A percentile compares a stretch with the other conserved stretches of the same genome.
Evolutionary conservation across 2,113 vertebrate genomes (phyloP).

Genomic region (human): GRCh38 chr20:36067501-36068000

Average conservation of each 20-base stretch:
- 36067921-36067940: too few species aligned
- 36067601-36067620: neutral
- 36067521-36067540: too few species aligned
- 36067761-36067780: slow-evolving; percentile 46
- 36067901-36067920: too few species aligned
- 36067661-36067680: slow-evolving; percentile 23
- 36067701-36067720: slow-evolving; percentile 32
- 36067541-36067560: neutral
- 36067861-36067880: too few species aligned
- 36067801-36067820: too few species aligned
- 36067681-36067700: neutral
- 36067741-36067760: slow-evolving; percentile 20
- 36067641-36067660: slow-evolving; percentile 36
- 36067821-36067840: too few species aligned
- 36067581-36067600: neutral
- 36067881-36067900: too few species aligned
- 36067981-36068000: too few species aligned
- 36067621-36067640: neutral
- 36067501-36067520: neutral
- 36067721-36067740: neutral
- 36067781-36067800: slow-evolving; percentile 6
- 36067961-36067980: too few species aligned
- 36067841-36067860: too few species aligned
- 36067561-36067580: neutral
- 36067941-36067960: too few species aligned